phyloP scores from a whole-genome alignment of 2,113 vertebrate genomes.

The Vidua macroura region DNA sequence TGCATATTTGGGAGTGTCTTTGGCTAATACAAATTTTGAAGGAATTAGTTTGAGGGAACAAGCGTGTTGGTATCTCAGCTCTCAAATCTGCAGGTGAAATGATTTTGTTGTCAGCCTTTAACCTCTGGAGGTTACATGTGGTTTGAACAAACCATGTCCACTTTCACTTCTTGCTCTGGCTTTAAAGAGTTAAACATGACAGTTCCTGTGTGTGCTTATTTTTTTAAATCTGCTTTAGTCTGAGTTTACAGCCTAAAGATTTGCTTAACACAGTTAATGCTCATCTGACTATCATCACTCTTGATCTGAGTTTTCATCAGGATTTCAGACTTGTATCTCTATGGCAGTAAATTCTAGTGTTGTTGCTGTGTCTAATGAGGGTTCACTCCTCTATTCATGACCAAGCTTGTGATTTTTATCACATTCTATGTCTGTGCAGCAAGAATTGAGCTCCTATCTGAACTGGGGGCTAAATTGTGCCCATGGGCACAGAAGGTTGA shows the following conservation, averaged over 20 bases:
- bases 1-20: background rate
- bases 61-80: background rate
- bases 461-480: background rate
- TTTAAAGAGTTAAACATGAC: background rate
- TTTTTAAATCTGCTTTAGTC: slow-evolving; percentile 1
- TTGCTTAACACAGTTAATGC: slow-evolving; percentile 26
- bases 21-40: background rate
- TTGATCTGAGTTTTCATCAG: slow-evolving; percentile 39
- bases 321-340: slow-evolving; percentile 10
- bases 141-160: background rate
- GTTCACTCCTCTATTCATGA: background rate
- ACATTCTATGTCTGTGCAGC: background rate
- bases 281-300: background rate
- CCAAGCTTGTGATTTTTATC: background rate
- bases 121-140: background rate
- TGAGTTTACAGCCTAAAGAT: background rate
- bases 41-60: background rate
- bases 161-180: background rate
- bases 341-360: background rate
- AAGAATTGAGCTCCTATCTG: background rate
- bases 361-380: slow-evolving; percentile 35
- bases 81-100: background rate
- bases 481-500: background rate
- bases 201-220: background rate
- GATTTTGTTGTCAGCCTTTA: background rate